Base-by-base conservation (phyloP, 2,113 vertebrate species). In the Asarcornis scutulata region DNA sequence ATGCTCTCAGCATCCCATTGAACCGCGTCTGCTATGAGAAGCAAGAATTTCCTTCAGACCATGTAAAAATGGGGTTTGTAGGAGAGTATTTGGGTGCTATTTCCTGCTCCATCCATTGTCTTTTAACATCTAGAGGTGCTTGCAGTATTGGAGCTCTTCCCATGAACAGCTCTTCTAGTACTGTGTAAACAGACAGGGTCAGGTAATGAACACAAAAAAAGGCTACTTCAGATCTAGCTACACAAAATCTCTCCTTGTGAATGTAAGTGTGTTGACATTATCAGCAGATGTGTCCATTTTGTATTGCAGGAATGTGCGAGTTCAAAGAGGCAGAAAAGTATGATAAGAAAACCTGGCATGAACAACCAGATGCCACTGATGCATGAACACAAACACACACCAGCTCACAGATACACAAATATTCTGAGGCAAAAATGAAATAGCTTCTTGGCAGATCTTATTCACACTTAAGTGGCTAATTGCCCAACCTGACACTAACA, bases 391-490 rank as follows among this genome's bases (percentile, higher is more conserved):
- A 63, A 90, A 68, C 56, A 80, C 92, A 85, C 83, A 86, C 86
- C 59, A 83, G 74, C 81, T 92, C 93, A 76, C 66, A 89, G 80
- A 92, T 72, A 72, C 71, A 83, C 86, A 71, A 29, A 82, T 87
- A 93, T 87, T 94, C 80, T 0, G 5, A 91, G 58, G 63, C 69
- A 80, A 92, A 94, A 93, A 79, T 72, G 69, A 90, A 93, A 89
- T 46, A 91, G 36, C 83, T 96, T 87, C 71, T 93, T 93, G 90
- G 74, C 83, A 93, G 86, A 67, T 93, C 74, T 75, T 93, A 62
- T 56, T 91, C 91, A 85, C 81, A 66, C 81, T 92, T 95, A 96
- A 91, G 26, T 94, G 92, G 69, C 93, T 93, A 95, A 63, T 96
- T 96, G 86, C 83, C 93, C 74, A 85, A 69, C 80, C 42, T 81